Evolutionary conservation across 2,797 vertebrate genomes (phyloP), one percentile per base, ranked within the genome.

Genomic region (Threskiornis aethiopicus): DNA sequence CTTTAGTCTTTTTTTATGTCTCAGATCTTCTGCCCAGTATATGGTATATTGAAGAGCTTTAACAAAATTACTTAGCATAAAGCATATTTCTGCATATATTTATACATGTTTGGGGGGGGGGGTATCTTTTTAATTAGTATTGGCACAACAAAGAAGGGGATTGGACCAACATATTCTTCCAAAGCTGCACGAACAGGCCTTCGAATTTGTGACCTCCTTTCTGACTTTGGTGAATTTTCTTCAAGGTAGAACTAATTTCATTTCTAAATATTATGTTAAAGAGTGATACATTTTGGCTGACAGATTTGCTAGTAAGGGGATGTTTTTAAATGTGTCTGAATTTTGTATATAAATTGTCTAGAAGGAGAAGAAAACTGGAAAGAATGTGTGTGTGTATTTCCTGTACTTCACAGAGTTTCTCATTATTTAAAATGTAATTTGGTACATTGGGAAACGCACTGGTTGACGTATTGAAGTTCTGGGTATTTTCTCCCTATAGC

Each of bases 81-180:
- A 84, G 9, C 28, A 7, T 76, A 21, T 65, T 85, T 89, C 81
- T 84, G 39, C 17, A 29, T 31, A 9, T 79, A 59, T 76, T 90
- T 69, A 78, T 65, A 31, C 6, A 6, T 35, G 5, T 24, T 71
- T 54, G 51, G 35, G 41, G 21, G 21, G 47, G 47, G 62, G 55
- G 87, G 9, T 8, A 64, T 95, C 16, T 92, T 93, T 92, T 89
- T 54, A 26, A 75, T 37, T 97, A 99, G 99, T 94, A 99, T 99
- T 83, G 99, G 99, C 97, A 99, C 99, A 93, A 99, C 99, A 93
- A 99, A 99, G 98, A 99, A 99, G 92, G 99, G 99, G 21, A 99
- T 99, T 19, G 99, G 99, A 96, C 99, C 99, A 57, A 99, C 99
- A 2, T 99, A 99, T 86, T 99, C 99, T 61, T 99, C 99, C 97